These are phyloP conservation scores for Ennomos erosarius DNA, from an alignment of 2,888 invertebrate genomes.

Conservation along the genomic window DNA sequence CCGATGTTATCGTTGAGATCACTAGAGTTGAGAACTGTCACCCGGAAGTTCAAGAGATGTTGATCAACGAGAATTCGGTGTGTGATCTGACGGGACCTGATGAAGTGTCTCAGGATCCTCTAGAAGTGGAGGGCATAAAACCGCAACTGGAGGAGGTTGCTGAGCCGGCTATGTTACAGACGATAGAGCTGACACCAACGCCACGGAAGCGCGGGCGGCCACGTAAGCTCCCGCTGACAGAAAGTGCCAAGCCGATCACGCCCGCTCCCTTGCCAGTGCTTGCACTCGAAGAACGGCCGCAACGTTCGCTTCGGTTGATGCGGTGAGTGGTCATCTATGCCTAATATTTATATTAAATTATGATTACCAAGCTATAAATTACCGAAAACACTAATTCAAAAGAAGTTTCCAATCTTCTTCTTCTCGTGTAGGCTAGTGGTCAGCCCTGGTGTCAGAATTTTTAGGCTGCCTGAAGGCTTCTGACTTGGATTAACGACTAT, in stretches of 20 bases:
- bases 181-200: conserved; percentile 68
- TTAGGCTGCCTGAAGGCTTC: too few relatives aligned
- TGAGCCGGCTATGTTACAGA: conserved; percentile 45
- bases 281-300: conserved; percentile 78
- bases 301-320: conserved; percentile 74
- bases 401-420: too few relatives aligned
- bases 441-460: too few relatives aligned
- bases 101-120: conserved; percentile 76
- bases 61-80: conserved; percentile 77
- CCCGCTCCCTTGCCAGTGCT: conserved; percentile 62
- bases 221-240: conserved; percentile 72
- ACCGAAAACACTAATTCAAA: too few relatives aligned
- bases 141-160: conserved; percentile 42
- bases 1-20: conserved; percentile 62
- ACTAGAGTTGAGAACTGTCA: conserved; percentile 62
- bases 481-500: too few relatives aligned
- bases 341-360: too few relatives aligned
- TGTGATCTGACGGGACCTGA: conserved; percentile 70
- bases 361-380: too few relatives aligned
- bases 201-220: conserved; percentile 80
- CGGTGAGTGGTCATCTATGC: conserved; percentile 56
- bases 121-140: conserved; percentile 67
- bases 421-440: too few relatives aligned
- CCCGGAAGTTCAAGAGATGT: conserved; percentile 69
- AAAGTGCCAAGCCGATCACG: conserved; percentile 53